phyloP scores from a whole-genome alignment of 2,888 invertebrate species.

The Caenorhabditis afra region DNA sequence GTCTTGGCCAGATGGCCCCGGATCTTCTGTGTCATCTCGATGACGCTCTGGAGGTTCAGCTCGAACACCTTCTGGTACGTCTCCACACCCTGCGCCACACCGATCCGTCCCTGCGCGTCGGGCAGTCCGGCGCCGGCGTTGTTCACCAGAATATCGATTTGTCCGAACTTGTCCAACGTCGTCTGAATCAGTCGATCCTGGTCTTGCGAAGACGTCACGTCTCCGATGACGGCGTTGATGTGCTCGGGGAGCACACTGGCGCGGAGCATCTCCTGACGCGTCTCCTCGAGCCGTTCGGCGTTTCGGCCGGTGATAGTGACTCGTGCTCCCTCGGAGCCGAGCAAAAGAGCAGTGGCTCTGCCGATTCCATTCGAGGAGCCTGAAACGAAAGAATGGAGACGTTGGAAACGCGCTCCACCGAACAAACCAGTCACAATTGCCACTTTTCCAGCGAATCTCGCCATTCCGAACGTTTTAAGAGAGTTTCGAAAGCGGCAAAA shows the following conservation, averaged over 20 bases:
- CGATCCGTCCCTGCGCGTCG: constrained; percentile 34
- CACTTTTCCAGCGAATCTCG: constrained; percentile 40
- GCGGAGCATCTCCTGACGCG: constrained; percentile 22
- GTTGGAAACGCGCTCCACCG: not conserved
- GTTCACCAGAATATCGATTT: constrained; percentile 55
- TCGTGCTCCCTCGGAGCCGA: constrained; percentile 63
- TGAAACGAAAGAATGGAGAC: constrained; percentile 3
- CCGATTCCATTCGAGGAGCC: constrained; percentile 67
- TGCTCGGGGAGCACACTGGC: constrained; percentile 25
- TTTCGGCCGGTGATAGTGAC: constrained; percentile 64
- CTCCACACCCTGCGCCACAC: constrained; percentile 27
- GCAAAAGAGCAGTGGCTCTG: constrained; percentile 52
- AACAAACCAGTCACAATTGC: constrained; percentile 40
- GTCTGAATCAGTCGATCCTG: constrained; percentile 51
- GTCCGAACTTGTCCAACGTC: constrained; percentile 56
- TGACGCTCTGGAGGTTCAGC: constrained; percentile 48
- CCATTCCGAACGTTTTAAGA: constrained; percentile 13
- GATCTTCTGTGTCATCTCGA: constrained; percentile 49
- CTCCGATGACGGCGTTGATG: constrained; percentile 45
- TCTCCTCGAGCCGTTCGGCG: constrained; percentile 49
- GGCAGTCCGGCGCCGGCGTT: constrained; percentile 36
- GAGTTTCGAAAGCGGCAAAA: not conserved
- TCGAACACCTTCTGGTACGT: constrained; percentile 36
- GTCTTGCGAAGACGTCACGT: constrained; percentile 33
- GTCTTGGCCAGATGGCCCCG: constrained; percentile 31